Percentiles rank a stretch among this genome's conserved stretches.
These are phyloP conservation scores for Scaptomyza flava DNA, from an alignment of 2,888 invertebrate genomes.

Conservation along the genomic window DNA sequence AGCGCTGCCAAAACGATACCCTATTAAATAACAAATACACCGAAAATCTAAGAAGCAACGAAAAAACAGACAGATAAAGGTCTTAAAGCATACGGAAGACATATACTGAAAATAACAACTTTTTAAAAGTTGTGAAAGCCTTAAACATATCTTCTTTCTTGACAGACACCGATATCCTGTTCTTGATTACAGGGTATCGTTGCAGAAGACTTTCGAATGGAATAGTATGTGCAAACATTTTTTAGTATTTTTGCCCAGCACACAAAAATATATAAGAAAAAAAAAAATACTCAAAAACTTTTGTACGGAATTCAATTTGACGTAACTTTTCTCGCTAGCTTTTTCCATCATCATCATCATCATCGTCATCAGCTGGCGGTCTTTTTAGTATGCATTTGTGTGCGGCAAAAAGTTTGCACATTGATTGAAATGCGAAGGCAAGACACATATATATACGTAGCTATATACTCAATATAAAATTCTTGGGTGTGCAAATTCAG, in stretches of 20 bases:
- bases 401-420: constrained; percentile 60
- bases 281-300: constrained; percentile 47
- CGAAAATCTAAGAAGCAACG: no score
- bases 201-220: constrained; percentile 2
- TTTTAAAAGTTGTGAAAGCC: no score
- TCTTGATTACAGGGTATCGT: constrained; percentile 23
- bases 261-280: constrained; percentile 10
- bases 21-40: background rate
- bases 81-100: no score
- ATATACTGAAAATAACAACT: no score
- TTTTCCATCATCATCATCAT: constrained; percentile 43
- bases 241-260: constrained; percentile 16
- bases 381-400: constrained; percentile 71
- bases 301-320: constrained; percentile 72
- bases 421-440: constrained; percentile 71
- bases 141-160: background rate
- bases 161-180: background rate
- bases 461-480: constrained; percentile 23
- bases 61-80: no score
- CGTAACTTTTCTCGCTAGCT: constrained; percentile 58
- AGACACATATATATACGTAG: constrained; percentile 4
- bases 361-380: constrained; percentile 41
- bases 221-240: constrained; percentile 15
- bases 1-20: background rate
- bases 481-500: constrained; percentile 54